Percentiles rank a stretch among this genome's conserved stretches.
These are phyloP conservation scores for Atractosteus spatula DNA, from an alignment of 2,113 vertebrate genomes.

Conservation along the genomic window DNA sequence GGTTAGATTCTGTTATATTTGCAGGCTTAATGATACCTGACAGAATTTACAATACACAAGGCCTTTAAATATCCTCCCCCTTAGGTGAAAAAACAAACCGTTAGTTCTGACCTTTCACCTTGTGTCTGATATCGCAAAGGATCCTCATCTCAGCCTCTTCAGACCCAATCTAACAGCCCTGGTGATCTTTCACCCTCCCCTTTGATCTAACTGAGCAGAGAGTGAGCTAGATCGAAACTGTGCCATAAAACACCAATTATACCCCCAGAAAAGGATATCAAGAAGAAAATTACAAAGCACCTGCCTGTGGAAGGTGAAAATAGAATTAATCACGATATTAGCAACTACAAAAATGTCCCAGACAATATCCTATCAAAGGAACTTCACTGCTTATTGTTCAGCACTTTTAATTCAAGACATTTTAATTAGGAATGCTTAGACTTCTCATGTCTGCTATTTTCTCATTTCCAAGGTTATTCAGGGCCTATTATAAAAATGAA, in stretches of 20 bases:
- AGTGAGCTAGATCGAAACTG: neutral
- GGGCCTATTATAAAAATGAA: too few relatives aligned
- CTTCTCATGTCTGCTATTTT: too few relatives aligned
- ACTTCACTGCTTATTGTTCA: too few relatives aligned
- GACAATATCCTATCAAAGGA: too few relatives aligned
- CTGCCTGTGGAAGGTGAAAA: too few relatives aligned
- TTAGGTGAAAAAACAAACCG: constrained; percentile 71
- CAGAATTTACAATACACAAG: constrained; percentile 63
- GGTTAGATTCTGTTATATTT: constrained; percentile 26
- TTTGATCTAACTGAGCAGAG: too few relatives aligned
- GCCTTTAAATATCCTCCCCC: constrained; percentile 44
- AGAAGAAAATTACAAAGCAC: too few relatives aligned
- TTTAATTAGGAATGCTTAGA: too few relatives aligned
- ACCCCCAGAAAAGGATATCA: neutral
- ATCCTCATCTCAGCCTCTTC: constrained; percentile 20
- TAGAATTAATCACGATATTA: too few relatives aligned
- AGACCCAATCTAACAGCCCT: constrained; percentile 10
- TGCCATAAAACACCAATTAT: neutral
- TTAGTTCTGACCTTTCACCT: constrained; percentile 72
- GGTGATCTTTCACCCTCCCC: constrained; percentile 7
- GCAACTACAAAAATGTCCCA: too few relatives aligned
- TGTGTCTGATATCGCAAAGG: constrained; percentile 56
- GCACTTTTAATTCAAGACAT: too few relatives aligned
- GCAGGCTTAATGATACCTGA: constrained; percentile 55
- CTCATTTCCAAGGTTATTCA: too few relatives aligned